phyloP scores from a whole-genome alignment of 2,113 vertebrate species.

The Eurystomus gularis region DNA sequence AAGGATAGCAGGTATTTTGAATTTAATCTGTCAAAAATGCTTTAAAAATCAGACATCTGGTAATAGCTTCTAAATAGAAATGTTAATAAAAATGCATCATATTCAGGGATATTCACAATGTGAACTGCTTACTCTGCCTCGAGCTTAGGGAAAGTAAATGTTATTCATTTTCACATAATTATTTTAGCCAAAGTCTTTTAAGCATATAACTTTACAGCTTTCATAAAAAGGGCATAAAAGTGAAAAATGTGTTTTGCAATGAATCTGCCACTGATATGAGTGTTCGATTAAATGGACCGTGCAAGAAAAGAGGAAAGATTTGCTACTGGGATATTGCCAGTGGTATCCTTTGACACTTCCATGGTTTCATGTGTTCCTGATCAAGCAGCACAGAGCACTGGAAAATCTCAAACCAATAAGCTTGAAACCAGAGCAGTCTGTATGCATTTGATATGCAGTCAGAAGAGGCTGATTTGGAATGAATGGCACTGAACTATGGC shows the following conservation, averaged over 20 bases:
- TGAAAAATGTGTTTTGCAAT: constrained; percentile 68
- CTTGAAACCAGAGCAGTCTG: constrained; percentile 53
- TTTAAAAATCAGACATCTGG: background rate
- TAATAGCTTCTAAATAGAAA: constrained; percentile 55
- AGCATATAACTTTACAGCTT: constrained; percentile 55
- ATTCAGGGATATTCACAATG: background rate
- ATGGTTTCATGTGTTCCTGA: constrained; percentile 63
- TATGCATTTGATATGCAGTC: constrained; percentile 28
- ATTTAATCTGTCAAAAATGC: background rate
- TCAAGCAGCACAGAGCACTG: constrained; percentile 56
- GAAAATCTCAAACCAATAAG: constrained; percentile 57
- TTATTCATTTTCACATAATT: constrained; percentile 50
- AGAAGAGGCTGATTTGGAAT: constrained; percentile 59
- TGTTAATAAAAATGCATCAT: constrained; percentile 40
- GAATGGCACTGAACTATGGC: constrained; percentile 13
- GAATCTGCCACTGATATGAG: constrained; percentile 62
- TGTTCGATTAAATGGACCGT: constrained; percentile 57
- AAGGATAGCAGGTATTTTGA: background rate
- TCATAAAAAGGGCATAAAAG: constrained; percentile 60
- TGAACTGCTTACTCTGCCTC: background rate
- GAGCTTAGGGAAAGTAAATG: constrained; percentile 51
- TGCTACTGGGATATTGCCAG: constrained; percentile 63
- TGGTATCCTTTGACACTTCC: constrained; percentile 49
- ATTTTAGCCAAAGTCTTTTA: constrained; percentile 60
- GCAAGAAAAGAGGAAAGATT: constrained; percentile 45